Base-by-base conservation (phyloP, 2,113 vertebrate genomes). In the Xyliphius kryptos region DNA sequence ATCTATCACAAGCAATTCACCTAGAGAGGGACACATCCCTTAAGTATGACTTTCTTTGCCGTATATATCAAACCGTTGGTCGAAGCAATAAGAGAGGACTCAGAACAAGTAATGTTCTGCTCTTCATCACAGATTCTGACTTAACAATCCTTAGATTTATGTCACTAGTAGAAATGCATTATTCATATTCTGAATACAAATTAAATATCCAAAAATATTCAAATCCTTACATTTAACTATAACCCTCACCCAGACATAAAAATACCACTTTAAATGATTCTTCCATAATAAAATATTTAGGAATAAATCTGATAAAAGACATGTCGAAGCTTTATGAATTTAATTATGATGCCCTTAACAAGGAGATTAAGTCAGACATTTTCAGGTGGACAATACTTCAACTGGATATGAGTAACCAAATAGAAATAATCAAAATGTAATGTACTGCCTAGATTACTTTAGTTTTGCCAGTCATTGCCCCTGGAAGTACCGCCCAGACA, bases 401-500 rank as follows among this genome's bases (percentile, higher is more conserved):
- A 13, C 37, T 58, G 12, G 40, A 58, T 20, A 21, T 46, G 2
- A 58, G 56, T 21, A 37, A 17, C 13, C n/a, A 26, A 11, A 38
- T 62, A 51, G 36, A n/a, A 20, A 40, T 56, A 19, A 56, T 37
- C 19, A 40, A 56, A 37, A 56, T 56, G 36, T n/a, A 56, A 56
- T 3, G 10, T 36, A 16, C 5, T 56, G 13, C 54, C 37, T 12
- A 11, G 15, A 19, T 20, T 56, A 12, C 54, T 56, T 7, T 56
- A 41, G 2, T 32, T 41, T 56, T 56, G 37, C 9, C 55, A 21
- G 19, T 41, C 55, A 13, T 6, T 56, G 3, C 49, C 17, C 3
- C 10, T 56, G 10, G 54, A 41, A 1, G 5, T 41, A 56, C 7
- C 15, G 12, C 8, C 36, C 36, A 56, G 11, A 1, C 10, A 40